A percentile compares a stretch with the other conserved stretches of the same genome.
These are phyloP conservation scores for Lepus americanus DNA, from an alignment of 2,113 vertebrate species.

Conservation along the genomic window DNA sequence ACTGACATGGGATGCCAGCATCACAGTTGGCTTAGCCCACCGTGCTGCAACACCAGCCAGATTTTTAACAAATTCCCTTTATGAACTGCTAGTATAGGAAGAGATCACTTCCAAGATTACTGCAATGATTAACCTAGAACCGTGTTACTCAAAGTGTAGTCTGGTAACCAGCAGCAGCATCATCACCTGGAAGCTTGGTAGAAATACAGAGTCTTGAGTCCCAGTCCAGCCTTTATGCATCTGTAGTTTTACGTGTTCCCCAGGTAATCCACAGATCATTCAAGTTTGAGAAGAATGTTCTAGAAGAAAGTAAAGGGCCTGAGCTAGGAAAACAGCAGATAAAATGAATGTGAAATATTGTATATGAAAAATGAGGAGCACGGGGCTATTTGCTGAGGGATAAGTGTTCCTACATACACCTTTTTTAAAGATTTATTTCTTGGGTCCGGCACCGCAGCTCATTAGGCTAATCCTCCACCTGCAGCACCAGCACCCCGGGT, in stretches of 20 bases:
- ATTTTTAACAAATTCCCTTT: not conserved
- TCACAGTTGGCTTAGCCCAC: too few relatives aligned
- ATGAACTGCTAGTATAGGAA: not conserved
- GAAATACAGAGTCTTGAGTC: not conserved
- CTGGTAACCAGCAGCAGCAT: too few relatives aligned
- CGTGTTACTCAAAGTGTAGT: not conserved
- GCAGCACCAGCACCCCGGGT: too few relatives aligned
- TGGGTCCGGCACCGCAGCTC: too few relatives aligned
- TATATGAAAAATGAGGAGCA: not conserved
- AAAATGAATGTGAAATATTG: not conserved
- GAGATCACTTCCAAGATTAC: not conserved
- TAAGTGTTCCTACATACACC: too few relatives aligned
- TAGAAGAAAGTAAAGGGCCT: not conserved
- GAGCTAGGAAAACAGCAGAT: not conserved
- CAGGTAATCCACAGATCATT: not conserved
- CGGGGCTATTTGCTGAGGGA: not conserved
- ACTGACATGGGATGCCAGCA: too few relatives aligned
- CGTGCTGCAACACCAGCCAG: too few relatives aligned
- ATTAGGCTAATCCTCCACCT: too few relatives aligned
- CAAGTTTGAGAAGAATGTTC: not conserved
- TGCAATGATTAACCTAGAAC: not conserved
- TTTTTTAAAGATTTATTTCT: too few relatives aligned
- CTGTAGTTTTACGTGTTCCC: not conserved
- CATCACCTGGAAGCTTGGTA: not conserved
- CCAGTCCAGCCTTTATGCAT: not conserved